Percentiles rank a stretch among this genome's conserved stretches.
These are phyloP conservation scores for Peromyscus leucopus DNA, from an alignment of 2,113 vertebrate species.

Conservation along the genomic window DNA sequence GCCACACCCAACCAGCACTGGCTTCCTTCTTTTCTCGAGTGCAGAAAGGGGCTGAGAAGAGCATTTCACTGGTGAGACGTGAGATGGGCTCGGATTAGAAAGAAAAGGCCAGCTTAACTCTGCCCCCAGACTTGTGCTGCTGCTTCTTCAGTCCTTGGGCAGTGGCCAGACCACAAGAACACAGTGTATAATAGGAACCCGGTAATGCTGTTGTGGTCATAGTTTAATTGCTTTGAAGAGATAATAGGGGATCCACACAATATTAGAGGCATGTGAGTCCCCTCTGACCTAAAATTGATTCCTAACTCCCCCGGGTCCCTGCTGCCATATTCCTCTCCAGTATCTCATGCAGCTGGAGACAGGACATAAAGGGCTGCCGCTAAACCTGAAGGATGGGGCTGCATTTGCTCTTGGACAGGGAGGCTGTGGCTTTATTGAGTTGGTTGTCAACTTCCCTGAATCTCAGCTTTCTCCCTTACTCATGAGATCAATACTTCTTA, in stretches of 20 bases:
- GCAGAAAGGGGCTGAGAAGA: not conserved
- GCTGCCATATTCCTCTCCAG: not conserved
- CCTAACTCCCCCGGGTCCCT: not conserved
- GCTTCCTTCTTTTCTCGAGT: not conserved
- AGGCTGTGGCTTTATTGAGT: constrained; percentile 70
- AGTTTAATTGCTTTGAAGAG: constrained; percentile 73
- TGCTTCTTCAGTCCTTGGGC: constrained; percentile 65
- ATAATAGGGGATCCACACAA: constrained; percentile 26
- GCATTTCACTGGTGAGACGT: constrained; percentile 52
- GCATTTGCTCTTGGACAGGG: constrained; percentile 35
- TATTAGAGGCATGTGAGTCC: constrained; percentile 35
- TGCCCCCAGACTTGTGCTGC: constrained; percentile 72
- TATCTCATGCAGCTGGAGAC: not conserved
- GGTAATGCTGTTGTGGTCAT: constrained; percentile 70
- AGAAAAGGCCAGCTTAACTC: constrained; percentile 64
- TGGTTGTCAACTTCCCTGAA: constrained; percentile 60
- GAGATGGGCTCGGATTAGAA: constrained; percentile 63
- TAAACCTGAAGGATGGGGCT: constrained; percentile 2
- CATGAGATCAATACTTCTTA: constrained; percentile 71
- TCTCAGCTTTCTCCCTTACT: constrained; percentile 68
- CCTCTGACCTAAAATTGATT: constrained; percentile 25
- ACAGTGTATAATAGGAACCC: constrained; percentile 64
- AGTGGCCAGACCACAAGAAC: constrained; percentile 70
- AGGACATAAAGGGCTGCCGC: not conserved
- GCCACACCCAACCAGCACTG: not conserved